A percentile compares a stretch with the other conserved stretches of the same genome.
These are phyloP conservation scores for Ophiothrix spiculata DNA, from an alignment of 35 echinoderm and acorn worm species.

Conservation along the genomic window DNA sequence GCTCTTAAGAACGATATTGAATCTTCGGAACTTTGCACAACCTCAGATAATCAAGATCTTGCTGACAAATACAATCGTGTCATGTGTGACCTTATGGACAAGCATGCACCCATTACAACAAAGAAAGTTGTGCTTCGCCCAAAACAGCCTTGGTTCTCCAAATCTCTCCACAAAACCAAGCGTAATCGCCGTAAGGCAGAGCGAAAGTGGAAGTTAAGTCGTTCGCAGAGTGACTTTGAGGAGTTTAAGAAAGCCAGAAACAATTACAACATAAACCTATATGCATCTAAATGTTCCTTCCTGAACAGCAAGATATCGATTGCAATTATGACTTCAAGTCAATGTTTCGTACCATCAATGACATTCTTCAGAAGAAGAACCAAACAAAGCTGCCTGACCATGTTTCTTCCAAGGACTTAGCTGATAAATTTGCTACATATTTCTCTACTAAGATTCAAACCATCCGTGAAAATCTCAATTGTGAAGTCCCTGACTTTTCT, in stretches of 20 bases:
- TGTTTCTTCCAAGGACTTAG: slow-evolving; percentile 15
- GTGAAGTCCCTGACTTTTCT: not conserved
- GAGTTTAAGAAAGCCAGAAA: slow-evolving; percentile 25
- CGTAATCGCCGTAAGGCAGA: slow-evolving; percentile 14
- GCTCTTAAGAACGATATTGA: too few relatives aligned
- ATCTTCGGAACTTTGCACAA: too few relatives aligned
- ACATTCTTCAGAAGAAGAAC: slow-evolving; percentile 45
- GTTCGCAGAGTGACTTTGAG: not conserved
- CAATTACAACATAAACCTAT: slow-evolving; percentile 17
- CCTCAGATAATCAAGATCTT: too few relatives aligned
- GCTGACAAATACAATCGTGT: slow-evolving; percentile 14
- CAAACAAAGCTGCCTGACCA: slow-evolving; percentile 42
- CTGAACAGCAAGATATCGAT: slow-evolving; percentile 39
- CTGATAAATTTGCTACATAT: slow-evolving; percentile 27
- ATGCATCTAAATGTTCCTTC: slow-evolving; percentile 34
- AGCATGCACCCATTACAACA: slow-evolving; percentile 4
- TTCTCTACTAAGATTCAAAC: slow-evolving; percentile 30
- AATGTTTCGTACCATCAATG: slow-evolving; percentile 15
- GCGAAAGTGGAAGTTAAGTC: not conserved
- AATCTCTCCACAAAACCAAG: slow-evolving; percentile 6
- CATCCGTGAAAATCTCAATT: slow-evolving; percentile 3
- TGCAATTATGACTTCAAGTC: slow-evolving; percentile 29
- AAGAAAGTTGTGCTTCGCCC: not conserved
- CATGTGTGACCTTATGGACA: slow-evolving; percentile 10
- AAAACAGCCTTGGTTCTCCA: slow-evolving; percentile 28